Conservation (phyloP, 1,140 invertebrate species). For the Caenorhabditis inopinata region DNA sequence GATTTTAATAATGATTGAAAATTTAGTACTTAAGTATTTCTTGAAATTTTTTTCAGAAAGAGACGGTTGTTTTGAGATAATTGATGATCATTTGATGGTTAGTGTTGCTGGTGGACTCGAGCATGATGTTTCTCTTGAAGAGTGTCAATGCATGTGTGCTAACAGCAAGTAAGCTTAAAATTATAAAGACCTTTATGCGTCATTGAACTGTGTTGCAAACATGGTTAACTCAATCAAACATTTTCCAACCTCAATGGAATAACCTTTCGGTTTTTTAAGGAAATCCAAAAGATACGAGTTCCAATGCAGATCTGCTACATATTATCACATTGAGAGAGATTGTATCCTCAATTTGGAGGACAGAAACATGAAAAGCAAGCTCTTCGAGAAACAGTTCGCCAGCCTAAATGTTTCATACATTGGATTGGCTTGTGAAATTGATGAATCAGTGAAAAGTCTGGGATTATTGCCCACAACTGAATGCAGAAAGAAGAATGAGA, state of each 20-base stretch:
- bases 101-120: slow-evolving; percentile 60
- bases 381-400: slow-evolving; percentile 46
- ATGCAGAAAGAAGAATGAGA: background rate
- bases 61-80: slow-evolving; percentile 56
- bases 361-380: slow-evolving; percentile 51
- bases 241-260: no score
- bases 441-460: slow-evolving; percentile 41
- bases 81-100: slow-evolving; percentile 55
- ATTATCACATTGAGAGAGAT: slow-evolving; percentile 61
- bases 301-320: slow-evolving; percentile 63
- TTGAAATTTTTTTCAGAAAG: background rate
- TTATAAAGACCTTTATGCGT: no score
- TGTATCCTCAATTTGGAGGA: slow-evolving; percentile 64
- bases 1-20: no score
- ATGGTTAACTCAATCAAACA: no score
- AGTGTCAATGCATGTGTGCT: slow-evolving; percentile 61
- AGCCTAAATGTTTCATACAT: slow-evolving; percentile 56
- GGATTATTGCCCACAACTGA: background rate
- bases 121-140: slow-evolving; percentile 58
- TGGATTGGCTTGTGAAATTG: slow-evolving; percentile 53
- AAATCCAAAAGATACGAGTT: slow-evolving; percentile 59
- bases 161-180: slow-evolving; percentile 61
- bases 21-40: no score
- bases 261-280: no score
- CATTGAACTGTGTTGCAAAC: no score